A percentile compares a stretch with the other conserved stretches of the same genome.
Conservation (phyloP, 2,113 vertebrate species). For the Elachura formosa region DNA sequence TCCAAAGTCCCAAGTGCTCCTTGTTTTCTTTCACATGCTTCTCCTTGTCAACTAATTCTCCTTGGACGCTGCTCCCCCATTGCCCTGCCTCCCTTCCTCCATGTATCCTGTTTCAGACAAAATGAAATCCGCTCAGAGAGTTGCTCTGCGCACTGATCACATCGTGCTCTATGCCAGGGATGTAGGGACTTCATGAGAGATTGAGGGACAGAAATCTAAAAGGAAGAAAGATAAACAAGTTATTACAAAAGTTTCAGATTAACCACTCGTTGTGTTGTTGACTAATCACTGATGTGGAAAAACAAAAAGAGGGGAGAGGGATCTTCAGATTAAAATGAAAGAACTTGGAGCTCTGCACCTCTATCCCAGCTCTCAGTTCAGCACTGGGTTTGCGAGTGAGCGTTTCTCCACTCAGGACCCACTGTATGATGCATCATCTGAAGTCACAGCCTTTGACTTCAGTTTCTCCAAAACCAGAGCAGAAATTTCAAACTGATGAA, state of each 20-base stretch:
- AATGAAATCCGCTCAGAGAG: not conserved
- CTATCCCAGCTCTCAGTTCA: not conserved
- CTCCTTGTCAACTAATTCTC: conserved; percentile 55
- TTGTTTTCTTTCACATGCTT: conserved; percentile 41
- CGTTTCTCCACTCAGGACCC: not conserved
- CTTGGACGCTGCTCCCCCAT: not conserved
- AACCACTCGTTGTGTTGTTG: not conserved
- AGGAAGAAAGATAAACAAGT: not conserved
- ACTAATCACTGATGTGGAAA: not conserved
- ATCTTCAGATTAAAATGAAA: not conserved
- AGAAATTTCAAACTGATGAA: not conserved
- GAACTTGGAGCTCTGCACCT: not conserved
- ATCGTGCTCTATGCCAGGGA: not conserved
- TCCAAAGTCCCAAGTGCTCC: conserved; percentile 60
- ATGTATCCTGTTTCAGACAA: not conserved
- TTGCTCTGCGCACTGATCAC: not conserved
- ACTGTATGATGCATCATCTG: not conserved
- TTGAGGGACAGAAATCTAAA: not conserved
- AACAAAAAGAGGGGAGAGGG: not conserved
- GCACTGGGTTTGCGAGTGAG: not conserved
- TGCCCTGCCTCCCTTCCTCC: not conserved
- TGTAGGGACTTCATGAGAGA: not conserved
- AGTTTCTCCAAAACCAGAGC: not conserved
- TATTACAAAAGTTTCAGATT: not conserved
- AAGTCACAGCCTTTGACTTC: not conserved